Evolutionary conservation across 2,797 vertebrate genomes (phyloP).

Genomic region (Eupleurogrammus muticus): DNA sequence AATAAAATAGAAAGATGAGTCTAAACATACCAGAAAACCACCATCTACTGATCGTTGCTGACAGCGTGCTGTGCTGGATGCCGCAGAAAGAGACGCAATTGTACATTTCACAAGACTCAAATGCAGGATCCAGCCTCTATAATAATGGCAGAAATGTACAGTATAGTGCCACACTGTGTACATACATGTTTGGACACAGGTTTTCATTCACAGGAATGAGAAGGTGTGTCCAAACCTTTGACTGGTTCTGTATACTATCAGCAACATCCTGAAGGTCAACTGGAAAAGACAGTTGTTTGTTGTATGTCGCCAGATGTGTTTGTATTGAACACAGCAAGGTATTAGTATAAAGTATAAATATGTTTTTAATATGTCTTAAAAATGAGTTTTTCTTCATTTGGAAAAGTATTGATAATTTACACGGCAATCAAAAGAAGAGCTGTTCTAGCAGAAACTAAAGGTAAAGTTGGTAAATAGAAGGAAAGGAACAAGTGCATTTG

Average conservation of each 20-base stretch:
- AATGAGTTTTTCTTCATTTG: neutral
- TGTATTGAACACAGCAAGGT: too few relatives aligned
- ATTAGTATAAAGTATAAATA: neutral
- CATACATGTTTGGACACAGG: too few relatives aligned
- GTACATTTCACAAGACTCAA: neutral
- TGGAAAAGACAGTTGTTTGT: too few relatives aligned
- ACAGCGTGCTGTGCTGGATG: neutral
- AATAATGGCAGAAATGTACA: neutral
- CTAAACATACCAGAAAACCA: conserved; percentile 19
- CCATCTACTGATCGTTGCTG: conserved; percentile 19
- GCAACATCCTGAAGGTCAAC: neutral
- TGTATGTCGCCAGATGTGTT: too few relatives aligned
- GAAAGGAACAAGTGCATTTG: neutral
- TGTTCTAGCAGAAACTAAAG: neutral
- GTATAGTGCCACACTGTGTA: too few relatives aligned
- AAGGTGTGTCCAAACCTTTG: too few relatives aligned
- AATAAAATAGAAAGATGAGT: conserved; percentile 32
- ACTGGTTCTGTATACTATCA: neutral
- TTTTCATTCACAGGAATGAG: too few relatives aligned
- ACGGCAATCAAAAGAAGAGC: neutral
- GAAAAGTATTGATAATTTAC: neutral
- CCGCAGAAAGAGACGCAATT: conserved; percentile 1
- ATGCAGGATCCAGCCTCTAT: neutral
- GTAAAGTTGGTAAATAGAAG: neutral
- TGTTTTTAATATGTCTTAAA: neutral